Evolutionary conservation across 2,113 vertebrate genomes (phyloP), one percentile per base, ranked within the genome.

Genomic region (Pachyramphus minor): DNA sequence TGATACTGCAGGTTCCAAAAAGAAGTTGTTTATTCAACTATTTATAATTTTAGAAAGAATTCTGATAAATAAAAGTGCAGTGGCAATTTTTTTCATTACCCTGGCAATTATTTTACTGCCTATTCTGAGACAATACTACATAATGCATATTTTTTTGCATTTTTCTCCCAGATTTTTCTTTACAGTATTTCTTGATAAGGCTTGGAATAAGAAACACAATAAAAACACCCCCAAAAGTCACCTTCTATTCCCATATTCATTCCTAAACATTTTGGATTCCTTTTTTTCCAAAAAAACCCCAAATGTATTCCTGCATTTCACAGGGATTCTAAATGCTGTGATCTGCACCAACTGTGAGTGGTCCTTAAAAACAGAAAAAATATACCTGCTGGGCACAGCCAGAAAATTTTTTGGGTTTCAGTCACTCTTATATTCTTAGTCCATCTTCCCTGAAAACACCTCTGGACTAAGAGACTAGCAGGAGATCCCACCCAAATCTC

Each of bases 11-110:
- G 41, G 50, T 58, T 83, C 89, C 73, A 89, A 96, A 84, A 66
- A 49, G 25, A 92, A 92, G 59, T 67, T 87, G 84, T 71, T 96
- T 92, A 77, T 71, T 87, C 80, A 76, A 55, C 60, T 91, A 91
- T 81, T 92, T 78, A 84, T 88, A 89, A 77, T 72, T 90, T 31
- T 37, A 83, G 79, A 88, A 84, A 71, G 75, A 76, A 86, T 15
- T 88, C 41, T 60, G 31, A 76, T 83, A 92, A 78, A 83, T 47
- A 28, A 37, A 91, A 88, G 31, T 31, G 58, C n/a, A 60, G 31
- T 1, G 1, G 49, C 66, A 89, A 49, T 77, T 35, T 84, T 89
- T 81, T 69, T 92, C 42, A 63, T 89, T 94, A 53, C 12, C 6
- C 37, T 62, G 33, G 30, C n/a, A 77, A 66, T 84, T 84, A 77